Evolutionary conservation across 2,113 vertebrate species (phyloP), one percentile per base, ranked within the genome.

Genomic region (Rissa tridactyla): DNA sequence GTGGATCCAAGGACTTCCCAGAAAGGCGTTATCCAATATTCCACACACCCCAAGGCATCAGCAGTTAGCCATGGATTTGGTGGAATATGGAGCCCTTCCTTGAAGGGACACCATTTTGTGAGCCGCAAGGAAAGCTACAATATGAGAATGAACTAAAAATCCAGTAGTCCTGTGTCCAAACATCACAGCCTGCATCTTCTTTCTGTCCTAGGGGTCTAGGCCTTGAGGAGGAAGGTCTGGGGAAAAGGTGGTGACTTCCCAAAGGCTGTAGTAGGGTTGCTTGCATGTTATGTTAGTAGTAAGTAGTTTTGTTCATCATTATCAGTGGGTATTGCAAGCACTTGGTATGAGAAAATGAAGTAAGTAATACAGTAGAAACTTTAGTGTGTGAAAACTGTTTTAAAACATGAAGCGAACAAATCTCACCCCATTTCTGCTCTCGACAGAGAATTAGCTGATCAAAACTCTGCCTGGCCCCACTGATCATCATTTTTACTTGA

Each of bases 41-140:
- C n/a, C 42, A 55, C 21, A 42, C 15, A 34, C 2, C 5, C 30
- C 16, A 22, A 32, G 36, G 20, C 15, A 42, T 34, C 55, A 70
- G 44, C 2, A 0, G 0, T 57, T 75, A n/a, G 19, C 21, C 71
- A 62, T 49, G 1, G 13, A 3, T 60, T 52, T 66, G 44, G 23
- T 46, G 36, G 38, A 92, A 75, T 40, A 60, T 6, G 21, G 17
- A 83, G 29, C 23, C 25, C 1, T 13, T 73, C 51, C 60, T 73
- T 40, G 55, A 81, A 92, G 47, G 13, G 21, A 54, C 6, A 1
- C 7, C 26, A 6, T 61, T 90, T 29, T 91, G 19, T 77, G 10
- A 88, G 29, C 12, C 17, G n/a, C 13, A 21, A 46, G 11, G 20
- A 91, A 72, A 70, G 38, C 14, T 60, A 49, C 8, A 49, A 30